phyloP scores from a whole-genome alignment of 2,113 vertebrate genomes.

The Ictalurus punctatus region DNA sequence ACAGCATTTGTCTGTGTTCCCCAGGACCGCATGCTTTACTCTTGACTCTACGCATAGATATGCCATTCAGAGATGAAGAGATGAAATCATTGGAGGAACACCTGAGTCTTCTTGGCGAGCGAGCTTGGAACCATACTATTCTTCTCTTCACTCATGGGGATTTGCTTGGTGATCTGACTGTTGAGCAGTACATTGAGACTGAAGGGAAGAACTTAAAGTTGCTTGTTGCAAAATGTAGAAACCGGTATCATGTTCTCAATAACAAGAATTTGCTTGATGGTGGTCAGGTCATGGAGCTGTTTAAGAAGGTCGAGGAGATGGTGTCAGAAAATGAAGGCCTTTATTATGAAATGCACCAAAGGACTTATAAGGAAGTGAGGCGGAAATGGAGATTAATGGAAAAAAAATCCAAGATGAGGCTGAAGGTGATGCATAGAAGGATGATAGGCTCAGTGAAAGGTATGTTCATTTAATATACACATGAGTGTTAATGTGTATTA shows the following conservation, averaged over 20 bases:
- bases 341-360: constrained; percentile 45
- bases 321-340: constrained; percentile 42
- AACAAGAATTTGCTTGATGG: constrained; percentile 37
- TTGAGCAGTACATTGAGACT: constrained; percentile 50
- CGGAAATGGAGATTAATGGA: constrained; percentile 39
- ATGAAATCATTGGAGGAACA: constrained; percentile 48
- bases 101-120: constrained; percentile 38
- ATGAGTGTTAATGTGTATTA: neutral
- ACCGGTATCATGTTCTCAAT: constrained; percentile 48
- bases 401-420: constrained; percentile 41
- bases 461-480: constrained; percentile 10
- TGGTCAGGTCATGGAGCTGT: constrained; percentile 38
- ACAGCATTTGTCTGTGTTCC: constrained; percentile 41
- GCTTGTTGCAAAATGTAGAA: constrained; percentile 44
- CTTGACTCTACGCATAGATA: constrained; percentile 42
- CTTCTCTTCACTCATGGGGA: constrained; percentile 51
- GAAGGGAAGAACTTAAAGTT: constrained; percentile 38
- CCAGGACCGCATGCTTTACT: constrained; percentile 46
- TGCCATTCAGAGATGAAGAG: constrained; percentile 45
- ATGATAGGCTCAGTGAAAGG: constrained; percentile 15
- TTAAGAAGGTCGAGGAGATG: constrained; percentile 45
- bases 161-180: constrained; percentile 38
- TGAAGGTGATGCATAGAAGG: constrained; percentile 13
- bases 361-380: constrained; percentile 32
- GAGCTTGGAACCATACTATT: constrained; percentile 47